Evolutionary conservation across 2,888 invertebrate genomes (phyloP).

Genomic region (Clusia tigrina): DNA sequence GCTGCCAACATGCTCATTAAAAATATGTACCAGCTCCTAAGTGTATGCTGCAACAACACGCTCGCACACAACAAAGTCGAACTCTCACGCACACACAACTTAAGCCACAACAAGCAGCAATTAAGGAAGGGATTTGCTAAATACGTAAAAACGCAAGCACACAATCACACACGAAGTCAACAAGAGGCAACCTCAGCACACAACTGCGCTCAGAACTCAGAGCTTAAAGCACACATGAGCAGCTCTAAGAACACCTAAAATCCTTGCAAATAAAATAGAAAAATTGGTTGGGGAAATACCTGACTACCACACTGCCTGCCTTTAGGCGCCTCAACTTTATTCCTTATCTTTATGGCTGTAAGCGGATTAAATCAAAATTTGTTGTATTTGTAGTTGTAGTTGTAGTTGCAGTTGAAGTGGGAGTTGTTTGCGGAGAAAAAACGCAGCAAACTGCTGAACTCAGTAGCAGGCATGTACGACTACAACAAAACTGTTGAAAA

Average conservation of each 20-base stretch:
- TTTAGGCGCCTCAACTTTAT: conserved; percentile 31
- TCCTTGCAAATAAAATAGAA: not conserved
- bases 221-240: not conserved
- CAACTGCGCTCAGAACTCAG: not conserved
- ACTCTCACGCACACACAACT: not conserved
- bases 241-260: conserved; percentile 19
- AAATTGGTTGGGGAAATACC: conserved; percentile 4
- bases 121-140: conserved; percentile 27
- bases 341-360: conserved; percentile 3
- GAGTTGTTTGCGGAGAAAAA: too few relatives aligned
- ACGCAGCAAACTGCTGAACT: too few relatives aligned
- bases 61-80: not conserved
- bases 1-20: conserved; percentile 14
- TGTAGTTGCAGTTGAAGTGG: not conserved
- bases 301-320: conserved; percentile 28
- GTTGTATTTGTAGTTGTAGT: not conserved
- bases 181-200: too few relatives aligned
- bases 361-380: conserved; percentile 20
- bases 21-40: conserved; percentile 10
- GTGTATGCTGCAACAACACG: conserved; percentile 5
- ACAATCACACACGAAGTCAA: conserved; percentile 13
- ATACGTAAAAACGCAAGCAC: conserved; percentile 14
- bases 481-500: conserved; percentile 31
- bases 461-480: conserved; percentile 8
- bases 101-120: conserved; percentile 7